Percentiles rank a stretch among this genome's conserved stretches.
phyloP scores from a whole-genome alignment of 1,140 invertebrate genomes.

The Venturia canescens region DNA sequence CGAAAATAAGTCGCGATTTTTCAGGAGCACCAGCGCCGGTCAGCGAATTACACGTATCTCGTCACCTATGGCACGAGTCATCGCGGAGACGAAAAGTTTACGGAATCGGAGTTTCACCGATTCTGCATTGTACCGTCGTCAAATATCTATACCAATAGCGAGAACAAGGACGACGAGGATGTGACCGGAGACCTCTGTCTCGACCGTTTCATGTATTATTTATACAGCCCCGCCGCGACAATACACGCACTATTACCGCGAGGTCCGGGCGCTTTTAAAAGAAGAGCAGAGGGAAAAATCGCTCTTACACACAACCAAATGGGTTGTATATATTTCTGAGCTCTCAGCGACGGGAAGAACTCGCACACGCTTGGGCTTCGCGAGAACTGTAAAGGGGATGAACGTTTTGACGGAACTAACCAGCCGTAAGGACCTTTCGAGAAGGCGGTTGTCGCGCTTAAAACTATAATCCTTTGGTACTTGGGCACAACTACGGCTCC shows the following conservation, averaged over 20 bases:
- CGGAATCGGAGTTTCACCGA: no score
- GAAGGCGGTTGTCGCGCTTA: slow-evolving; percentile 55
- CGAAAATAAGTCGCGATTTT: neutral
- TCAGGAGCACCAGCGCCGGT: no score
- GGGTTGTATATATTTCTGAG: neutral
- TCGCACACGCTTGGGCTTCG: slow-evolving; percentile 42
- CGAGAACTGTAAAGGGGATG: slow-evolving; percentile 63
- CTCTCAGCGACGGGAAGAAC: neutral
- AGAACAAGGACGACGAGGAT: no score
- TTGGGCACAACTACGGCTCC: slow-evolving; percentile 2
- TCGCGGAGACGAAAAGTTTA: no score
- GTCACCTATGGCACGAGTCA: no score
- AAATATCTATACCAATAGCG: no score
- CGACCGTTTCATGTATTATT: no score
- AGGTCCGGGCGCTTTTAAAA: neutral
- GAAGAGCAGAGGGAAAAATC: slow-evolving; percentile 1
- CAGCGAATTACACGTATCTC: no score
- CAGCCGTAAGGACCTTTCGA: slow-evolving; percentile 61
- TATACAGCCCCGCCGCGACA: neutral
- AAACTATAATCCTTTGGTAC: slow-evolving; percentile 62
- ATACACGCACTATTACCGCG: neutral
- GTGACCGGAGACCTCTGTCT: no score
- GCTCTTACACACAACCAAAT: neutral
- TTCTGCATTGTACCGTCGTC: no score
- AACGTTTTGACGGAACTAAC: slow-evolving; percentile 62